These are phyloP conservation scores for Erpobdella octoculata DNA, from an alignment of 2,888 invertebrate species.

Conservation along the genomic window DNA sequence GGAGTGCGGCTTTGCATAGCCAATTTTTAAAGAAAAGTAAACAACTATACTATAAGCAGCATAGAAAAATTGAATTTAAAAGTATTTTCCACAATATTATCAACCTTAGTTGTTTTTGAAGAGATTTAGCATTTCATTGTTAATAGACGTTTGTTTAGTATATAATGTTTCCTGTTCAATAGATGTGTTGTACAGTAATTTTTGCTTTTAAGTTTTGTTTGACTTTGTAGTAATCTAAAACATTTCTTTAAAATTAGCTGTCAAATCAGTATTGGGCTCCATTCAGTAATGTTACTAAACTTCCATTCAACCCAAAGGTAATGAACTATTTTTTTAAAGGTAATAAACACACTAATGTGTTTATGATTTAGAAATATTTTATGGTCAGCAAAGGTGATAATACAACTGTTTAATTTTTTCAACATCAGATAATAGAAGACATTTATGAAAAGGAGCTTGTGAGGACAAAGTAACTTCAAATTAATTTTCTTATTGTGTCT, in stretches of 20 bases:
- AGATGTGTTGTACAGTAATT: too few relatives aligned
- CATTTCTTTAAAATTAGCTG: slow-evolving; percentile 59
- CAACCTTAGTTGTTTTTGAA: too few relatives aligned
- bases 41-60: too few relatives aligned
- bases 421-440: slow-evolving; percentile 66
- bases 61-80: too few relatives aligned
- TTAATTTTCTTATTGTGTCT: too few relatives aligned
- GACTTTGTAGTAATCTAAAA: not conserved
- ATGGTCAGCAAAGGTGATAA: not conserved
- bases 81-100: too few relatives aligned
- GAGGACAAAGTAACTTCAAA: slow-evolving; percentile 63
- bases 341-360: not conserved
- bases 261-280: slow-evolving; percentile 89
- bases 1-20: too few relatives aligned
- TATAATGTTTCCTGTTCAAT: too few relatives aligned
- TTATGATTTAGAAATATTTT: not conserved
- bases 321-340: slow-evolving; percentile 5
- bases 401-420: not conserved
- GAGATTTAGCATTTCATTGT: too few relatives aligned
- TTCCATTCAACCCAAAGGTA: slow-evolving; percentile 45
- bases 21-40: too few relatives aligned
- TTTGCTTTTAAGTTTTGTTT: too few relatives aligned
- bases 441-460: slow-evolving; percentile 80
- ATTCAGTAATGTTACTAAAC: slow-evolving; percentile 58
- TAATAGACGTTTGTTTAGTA: too few relatives aligned